Evolutionary conservation across 2,888 invertebrate genomes (phyloP).

Genomic region (Plagodis dolabraria): DNA sequence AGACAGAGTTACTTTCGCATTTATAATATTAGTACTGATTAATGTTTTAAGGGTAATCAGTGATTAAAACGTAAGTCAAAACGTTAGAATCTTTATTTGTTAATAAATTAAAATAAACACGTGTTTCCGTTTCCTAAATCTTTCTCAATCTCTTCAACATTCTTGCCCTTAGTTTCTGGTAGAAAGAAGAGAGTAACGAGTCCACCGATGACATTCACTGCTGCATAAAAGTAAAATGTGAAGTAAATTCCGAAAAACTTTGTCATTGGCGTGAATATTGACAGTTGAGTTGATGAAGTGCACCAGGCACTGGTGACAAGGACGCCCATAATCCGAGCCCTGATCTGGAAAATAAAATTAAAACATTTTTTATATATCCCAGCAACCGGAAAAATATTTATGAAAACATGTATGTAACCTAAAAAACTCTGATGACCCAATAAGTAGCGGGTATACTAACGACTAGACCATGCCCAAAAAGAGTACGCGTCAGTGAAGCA

Average conservation of each 20-base stretch:
- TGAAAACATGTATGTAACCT: too few species aligned
- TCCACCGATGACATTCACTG: conserved; percentile 52
- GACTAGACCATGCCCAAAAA: too few species aligned
- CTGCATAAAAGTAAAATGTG: conserved; percentile 59
- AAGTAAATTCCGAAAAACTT: conserved; percentile 52
- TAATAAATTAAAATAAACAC: not conserved
- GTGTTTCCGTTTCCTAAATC: conserved; percentile 25
- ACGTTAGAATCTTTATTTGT: too few species aligned
- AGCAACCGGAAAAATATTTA: too few species aligned
- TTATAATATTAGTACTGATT: too few species aligned
- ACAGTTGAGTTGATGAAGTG: conserved; percentile 48
- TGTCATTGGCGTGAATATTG: conserved; percentile 33
- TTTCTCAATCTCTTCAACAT: conserved; percentile 60
- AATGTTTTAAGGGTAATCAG: too few species aligned
- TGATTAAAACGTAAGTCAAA: too few species aligned
- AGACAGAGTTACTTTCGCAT: too few species aligned
- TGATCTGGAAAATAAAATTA: conserved; percentile 51
- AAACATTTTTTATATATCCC: too few species aligned
- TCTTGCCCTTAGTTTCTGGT: conserved; percentile 69
- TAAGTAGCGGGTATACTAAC: too few species aligned
- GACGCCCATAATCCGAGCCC: conserved; percentile 60
- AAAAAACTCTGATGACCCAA: too few species aligned
- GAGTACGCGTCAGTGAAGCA: too few species aligned
- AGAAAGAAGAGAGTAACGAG: conserved; percentile 54
- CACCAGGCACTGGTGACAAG: conserved; percentile 63